Conservation (phyloP, 1,140 invertebrate species). For the Cryptotermes secundus region DNA sequence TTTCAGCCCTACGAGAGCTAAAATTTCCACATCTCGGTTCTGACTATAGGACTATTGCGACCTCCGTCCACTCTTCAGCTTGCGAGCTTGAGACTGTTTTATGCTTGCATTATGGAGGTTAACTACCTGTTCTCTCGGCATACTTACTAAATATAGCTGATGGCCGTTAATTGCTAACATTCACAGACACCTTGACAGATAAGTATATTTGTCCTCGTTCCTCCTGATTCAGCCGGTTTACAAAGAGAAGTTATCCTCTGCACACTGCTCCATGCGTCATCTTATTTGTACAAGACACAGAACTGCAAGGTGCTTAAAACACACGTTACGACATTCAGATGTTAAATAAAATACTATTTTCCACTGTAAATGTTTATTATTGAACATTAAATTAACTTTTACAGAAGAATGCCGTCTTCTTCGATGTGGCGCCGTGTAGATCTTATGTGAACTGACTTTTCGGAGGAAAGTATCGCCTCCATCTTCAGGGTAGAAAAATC, state of each 20-base stretch:
- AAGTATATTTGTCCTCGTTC: slow-evolving; percentile 3
- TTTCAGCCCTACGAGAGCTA: too few relatives aligned
- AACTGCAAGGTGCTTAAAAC: not conserved
- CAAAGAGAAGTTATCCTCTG: not conserved
- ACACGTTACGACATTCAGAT: not conserved
- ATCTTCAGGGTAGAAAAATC: too few relatives aligned
- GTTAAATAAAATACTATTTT: not conserved
- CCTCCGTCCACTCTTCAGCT: too few relatives aligned
- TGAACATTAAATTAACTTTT: too few relatives aligned
- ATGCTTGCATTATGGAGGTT: not conserved
- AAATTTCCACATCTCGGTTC: too few relatives aligned
- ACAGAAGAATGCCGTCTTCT: too few relatives aligned
- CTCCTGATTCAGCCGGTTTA: not conserved
- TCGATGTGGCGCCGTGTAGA: too few relatives aligned
- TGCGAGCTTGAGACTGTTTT: not conserved
- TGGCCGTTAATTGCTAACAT: not conserved
- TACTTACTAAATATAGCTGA: slow-evolving; percentile 6
- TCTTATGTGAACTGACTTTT: too few relatives aligned
- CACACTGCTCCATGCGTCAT: not conserved
- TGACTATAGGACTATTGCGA: too few relatives aligned
- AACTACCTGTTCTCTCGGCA: not conserved
- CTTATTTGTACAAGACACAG: not conserved
- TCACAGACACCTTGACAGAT: not conserved
- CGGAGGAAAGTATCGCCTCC: too few relatives aligned
- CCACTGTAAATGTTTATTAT: too few relatives aligned